phyloP scores from a whole-genome alignment of 1,140 invertebrate genomes.

The Papilio xuthus region DNA sequence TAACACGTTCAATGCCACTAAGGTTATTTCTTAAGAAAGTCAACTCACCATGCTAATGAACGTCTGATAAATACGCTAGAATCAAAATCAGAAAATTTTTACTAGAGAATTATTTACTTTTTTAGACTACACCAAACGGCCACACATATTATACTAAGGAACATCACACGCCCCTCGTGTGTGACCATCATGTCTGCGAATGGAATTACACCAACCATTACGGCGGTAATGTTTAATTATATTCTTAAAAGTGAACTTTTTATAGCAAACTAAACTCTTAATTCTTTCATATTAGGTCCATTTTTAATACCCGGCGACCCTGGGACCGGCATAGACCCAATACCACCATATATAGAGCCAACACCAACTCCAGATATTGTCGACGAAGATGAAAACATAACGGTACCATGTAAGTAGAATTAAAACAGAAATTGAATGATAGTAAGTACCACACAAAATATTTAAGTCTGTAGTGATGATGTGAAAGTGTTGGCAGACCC shows the following conservation, averaged over 20 bases:
- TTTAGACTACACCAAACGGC: conserved; percentile 69
- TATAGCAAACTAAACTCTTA: not conserved
- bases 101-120: no score
- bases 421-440: not conserved
- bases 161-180: conserved; percentile 58
- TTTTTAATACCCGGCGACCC: conserved; percentile 72
- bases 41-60: no score
- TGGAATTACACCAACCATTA: conserved; percentile 76
- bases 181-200: conserved; percentile 74
- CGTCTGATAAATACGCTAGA: no score
- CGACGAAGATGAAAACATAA: conserved; percentile 63
- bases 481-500: no score
- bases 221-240: conserved; percentile 59
- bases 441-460: no score
- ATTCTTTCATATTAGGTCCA: conserved; percentile 52
- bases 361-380: conserved; percentile 59
- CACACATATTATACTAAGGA: conserved; percentile 73
- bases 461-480: no score
- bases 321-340: conserved; percentile 60
- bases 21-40: no score
- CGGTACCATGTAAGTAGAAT: conserved; percentile 61
- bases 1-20: not conserved
- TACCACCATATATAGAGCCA: conserved; percentile 69
- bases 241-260: conserved; percentile 21
- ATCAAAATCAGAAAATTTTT: not conserved